Evolutionary conservation across 2,797 vertebrate species (phyloP).

Genomic region (Okamejei kenojei): DNA sequence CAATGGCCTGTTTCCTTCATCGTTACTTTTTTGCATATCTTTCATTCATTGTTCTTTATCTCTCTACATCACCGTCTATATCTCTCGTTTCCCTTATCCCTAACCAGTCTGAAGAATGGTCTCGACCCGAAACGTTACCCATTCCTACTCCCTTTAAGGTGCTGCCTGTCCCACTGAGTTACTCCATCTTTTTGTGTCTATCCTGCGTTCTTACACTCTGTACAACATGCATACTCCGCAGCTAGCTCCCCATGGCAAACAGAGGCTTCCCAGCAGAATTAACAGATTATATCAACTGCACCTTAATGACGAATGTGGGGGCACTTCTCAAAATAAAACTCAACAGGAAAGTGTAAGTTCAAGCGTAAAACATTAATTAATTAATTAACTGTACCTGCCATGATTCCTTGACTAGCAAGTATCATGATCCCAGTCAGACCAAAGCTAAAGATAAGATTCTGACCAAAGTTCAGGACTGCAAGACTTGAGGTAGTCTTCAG

Average conservation of each 20-base stretch:
- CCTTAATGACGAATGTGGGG: background rate
- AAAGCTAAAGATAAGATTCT: conserved; percentile 83
- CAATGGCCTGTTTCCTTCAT: too few relatives aligned
- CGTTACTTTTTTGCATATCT: too few relatives aligned
- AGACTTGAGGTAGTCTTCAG: conserved; percentile 90
- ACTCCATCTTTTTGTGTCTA: too few relatives aligned
- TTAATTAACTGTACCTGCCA: conserved; percentile 66
- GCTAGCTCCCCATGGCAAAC: background rate
- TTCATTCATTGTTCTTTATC: too few relatives aligned
- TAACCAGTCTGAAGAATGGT: too few relatives aligned
- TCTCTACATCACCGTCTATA: too few relatives aligned
- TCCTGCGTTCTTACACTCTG: too few relatives aligned
- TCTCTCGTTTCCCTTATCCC: too few relatives aligned
- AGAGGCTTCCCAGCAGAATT: background rate
- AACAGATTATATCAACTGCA: background rate
- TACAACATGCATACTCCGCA: background rate
- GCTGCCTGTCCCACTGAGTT: too few relatives aligned
- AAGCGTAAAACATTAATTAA: background rate
- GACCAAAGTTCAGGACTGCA: conserved; percentile 92
- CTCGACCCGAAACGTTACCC: too few relatives aligned
- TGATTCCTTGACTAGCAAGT: conserved; percentile 85
- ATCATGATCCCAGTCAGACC: conserved; percentile 88
- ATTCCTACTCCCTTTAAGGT: too few relatives aligned
- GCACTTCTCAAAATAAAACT: background rate
- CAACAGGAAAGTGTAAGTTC: background rate